Evolutionary conservation across 1,140 invertebrate genomes (phyloP), one percentile per base, ranked within the genome.

Genomic region (Caenorhabditis briggsae): DNA sequence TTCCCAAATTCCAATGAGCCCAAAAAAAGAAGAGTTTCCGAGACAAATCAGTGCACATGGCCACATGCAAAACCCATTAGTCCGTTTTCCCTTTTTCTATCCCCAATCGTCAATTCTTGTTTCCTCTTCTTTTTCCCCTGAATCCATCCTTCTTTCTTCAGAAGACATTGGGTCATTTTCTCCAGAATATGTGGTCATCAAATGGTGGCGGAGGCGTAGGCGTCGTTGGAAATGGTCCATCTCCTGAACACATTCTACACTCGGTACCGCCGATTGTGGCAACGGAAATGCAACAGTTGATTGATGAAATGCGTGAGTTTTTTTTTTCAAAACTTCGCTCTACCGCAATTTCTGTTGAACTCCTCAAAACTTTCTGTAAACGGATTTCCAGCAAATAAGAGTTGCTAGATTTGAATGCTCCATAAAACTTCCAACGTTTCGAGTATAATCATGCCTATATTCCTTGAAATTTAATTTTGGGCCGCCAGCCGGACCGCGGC

Each of bases 301-400:
- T 92, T 46, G 91, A 92, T 84, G 91, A 92, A 89, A 92, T 92
- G 91, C 86, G 91, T 92, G 78, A 86, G 88, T 74, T 16, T 50
- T 55, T 61, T 48, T 89, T 89, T 11, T n/a, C n/a, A n/a, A n/a
- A n/a, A n/a, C n/a, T n/a, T n/a, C n/a, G n/a, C n/a, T n/a, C n/a
- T n/a, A n/a, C n/a, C n/a, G n/a, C n/a, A n/a, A n/a, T n/a, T n/a
- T n/a, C n/a, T n/a, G n/a, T n/a, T n/a, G n/a, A n/a, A n/a, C 33
- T 33, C 3, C 33, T 33, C 33, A 33, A 33, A 33, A 3, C 3
- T 33, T 33, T 33, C 33, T 33, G 33, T 33, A 3, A 33, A 3
- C 33, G 33, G 1, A 33, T 33, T 33, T 33, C 3, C 33, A 33
- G 3, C 33, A 33, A 33, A 33, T 33, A 33, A 2, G 3, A 33